Evolutionary conservation across 2,113 vertebrate genomes (phyloP).

Genomic region (Phycodurus eques): DNA sequence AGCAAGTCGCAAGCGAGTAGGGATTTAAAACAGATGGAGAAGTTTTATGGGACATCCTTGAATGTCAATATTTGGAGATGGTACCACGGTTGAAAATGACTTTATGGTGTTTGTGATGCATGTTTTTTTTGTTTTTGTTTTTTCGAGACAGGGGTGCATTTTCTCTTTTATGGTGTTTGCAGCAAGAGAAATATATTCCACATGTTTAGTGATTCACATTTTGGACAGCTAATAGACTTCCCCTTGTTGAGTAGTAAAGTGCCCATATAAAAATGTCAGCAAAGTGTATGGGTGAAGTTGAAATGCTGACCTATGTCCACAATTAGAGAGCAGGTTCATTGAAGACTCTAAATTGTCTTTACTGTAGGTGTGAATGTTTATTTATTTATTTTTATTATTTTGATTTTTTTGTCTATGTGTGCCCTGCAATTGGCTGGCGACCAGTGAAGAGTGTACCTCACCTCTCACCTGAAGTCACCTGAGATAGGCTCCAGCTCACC

Average conservation of each 20-base stretch:
- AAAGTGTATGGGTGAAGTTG: background rate
- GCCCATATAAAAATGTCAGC: background rate
- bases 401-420: background rate
- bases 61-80: background rate
- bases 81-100: background rate
- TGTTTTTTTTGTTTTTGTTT: background rate
- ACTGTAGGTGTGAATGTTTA: background rate
- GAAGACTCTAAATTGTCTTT: background rate
- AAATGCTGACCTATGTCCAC: constrained; percentile 4
- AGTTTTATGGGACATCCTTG: constrained; percentile 46
- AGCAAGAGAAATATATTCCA: background rate
- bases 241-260: background rate
- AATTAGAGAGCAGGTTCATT: constrained; percentile 5
- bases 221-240: background rate
- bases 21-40: constrained; percentile 34
- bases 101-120: background rate
- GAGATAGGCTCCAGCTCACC: background rate
- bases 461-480: background rate
- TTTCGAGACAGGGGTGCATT: background rate
- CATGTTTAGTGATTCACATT: background rate
- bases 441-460: background rate
- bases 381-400: too few species aligned
- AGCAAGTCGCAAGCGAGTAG: constrained; percentile 43
- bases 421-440: background rate
- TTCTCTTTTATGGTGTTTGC: background rate